Evolutionary conservation across 2,113 vertebrate genomes (phyloP).

Genomic region (Porphyrio hochstetteri): DNA sequence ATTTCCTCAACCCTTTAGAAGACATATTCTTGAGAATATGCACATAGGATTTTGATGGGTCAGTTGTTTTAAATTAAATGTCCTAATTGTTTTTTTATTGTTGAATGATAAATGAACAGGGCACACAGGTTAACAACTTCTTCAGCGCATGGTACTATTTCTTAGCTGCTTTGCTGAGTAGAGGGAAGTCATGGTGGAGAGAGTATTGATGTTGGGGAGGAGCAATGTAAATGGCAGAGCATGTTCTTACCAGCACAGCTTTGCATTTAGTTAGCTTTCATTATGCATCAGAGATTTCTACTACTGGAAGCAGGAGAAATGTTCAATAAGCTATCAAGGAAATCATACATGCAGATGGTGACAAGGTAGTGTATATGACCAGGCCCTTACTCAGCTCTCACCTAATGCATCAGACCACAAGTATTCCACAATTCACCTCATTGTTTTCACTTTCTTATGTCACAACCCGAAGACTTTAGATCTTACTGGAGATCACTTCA

Average conservation of each 20-base stretch:
- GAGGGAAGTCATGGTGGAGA: neutral
- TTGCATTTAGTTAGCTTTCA: neutral
- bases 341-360: neutral
- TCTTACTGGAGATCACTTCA: neutral
- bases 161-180: neutral
- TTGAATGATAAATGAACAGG: slow-evolving; percentile 28
- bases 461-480: neutral
- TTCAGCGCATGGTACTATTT: neutral
- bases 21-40: neutral
- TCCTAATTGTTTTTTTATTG: slow-evolving; percentile 29
- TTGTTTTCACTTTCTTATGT: neutral
- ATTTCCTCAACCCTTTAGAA: neutral
- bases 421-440: neutral
- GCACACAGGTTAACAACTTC: slow-evolving; percentile 23
- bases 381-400: neutral
- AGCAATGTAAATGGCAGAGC: neutral
- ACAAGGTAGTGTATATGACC: fast-evolving
- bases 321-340: neutral
- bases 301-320: neutral
- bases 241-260: neutral
- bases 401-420: neutral
- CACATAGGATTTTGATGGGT: slow-evolving; percentile 28
- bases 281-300: neutral
- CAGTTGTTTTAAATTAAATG: slow-evolving; percentile 37
- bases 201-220: neutral